These are phyloP conservation scores for Dinomys branickii DNA, from an alignment of 2,113 vertebrate genomes.

Conservation along the genomic window DNA sequence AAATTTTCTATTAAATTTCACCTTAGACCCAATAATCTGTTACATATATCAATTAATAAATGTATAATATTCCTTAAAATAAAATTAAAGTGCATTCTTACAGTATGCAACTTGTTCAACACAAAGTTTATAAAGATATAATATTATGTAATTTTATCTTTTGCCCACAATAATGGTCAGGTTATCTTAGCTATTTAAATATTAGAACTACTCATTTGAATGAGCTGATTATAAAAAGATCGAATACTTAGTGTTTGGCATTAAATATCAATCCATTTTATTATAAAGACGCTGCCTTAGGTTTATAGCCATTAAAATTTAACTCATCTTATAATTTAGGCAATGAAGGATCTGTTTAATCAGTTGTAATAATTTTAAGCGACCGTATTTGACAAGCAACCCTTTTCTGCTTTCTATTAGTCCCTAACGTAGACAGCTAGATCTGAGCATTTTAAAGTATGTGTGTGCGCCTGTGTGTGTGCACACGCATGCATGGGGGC, in stretches of 20 bases:
- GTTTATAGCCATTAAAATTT: slow-evolving; percentile 73
- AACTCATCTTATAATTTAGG: slow-evolving; percentile 70
- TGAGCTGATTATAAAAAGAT: slow-evolving; percentile 66
- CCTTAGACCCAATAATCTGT: not conserved
- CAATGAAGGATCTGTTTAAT: slow-evolving; percentile 72
- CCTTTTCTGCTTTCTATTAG: slow-evolving; percentile 63
- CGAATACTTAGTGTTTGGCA: slow-evolving; percentile 60
- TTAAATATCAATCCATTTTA: slow-evolving; percentile 73
- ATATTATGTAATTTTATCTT: slow-evolving; percentile 63
- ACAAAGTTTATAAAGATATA: slow-evolving; percentile 34
- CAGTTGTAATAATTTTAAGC: slow-evolving; percentile 77
- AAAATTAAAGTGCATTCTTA: not conserved
- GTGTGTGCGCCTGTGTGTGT: not conserved
- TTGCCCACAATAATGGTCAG: slow-evolving; percentile 5
- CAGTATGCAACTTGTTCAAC: not conserved
- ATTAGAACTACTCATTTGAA: slow-evolving; percentile 64
- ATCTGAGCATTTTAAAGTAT: slow-evolving; percentile 15
- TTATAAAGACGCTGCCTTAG: slow-evolving; percentile 63
- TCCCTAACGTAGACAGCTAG: slow-evolving; percentile 23
- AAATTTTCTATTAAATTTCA: slow-evolving; percentile 37
- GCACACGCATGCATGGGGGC: not conserved
- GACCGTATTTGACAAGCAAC: slow-evolving; percentile 67
- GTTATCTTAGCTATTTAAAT: slow-evolving; percentile 66
- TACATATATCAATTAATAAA: not conserved
- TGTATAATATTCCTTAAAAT: not conserved